Conservation (phyloP, 2,797 vertebrate genomes). For the Pangasius sanitwongsei region DNA sequence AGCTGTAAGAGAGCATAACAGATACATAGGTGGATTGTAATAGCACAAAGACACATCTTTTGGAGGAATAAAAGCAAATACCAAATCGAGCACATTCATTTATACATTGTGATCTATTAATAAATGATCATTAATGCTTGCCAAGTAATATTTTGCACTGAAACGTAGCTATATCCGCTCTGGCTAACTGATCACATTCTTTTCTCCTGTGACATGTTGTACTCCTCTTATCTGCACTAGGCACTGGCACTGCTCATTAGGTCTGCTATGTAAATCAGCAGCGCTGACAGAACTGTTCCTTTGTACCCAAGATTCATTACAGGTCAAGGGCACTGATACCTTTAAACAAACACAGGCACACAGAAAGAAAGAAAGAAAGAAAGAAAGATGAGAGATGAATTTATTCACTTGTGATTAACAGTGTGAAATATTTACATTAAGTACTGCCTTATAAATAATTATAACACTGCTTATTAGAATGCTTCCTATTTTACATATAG, state of each 20-base stretch:
- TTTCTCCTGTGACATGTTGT: neutral
- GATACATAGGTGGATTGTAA: neutral
- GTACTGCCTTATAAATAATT: neutral
- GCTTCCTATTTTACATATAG: neutral
- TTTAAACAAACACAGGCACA: neutral
- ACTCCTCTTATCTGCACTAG: neutral
- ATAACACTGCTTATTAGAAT: neutral
- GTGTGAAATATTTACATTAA: neutral
- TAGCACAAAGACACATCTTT: neutral
- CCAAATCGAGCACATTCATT: neutral
- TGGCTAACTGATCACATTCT: neutral
- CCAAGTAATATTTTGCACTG: neutral
- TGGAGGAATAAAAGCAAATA: neutral
- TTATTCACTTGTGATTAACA: neutral
- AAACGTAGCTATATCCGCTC: neutral
- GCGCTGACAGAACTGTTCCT: constrained; percentile 28
- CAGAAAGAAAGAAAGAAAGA: neutral
- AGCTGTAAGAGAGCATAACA: constrained; percentile 71
- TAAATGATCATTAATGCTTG: neutral
- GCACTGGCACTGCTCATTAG: neutral
- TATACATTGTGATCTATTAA: neutral
- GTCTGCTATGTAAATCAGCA: constrained; percentile 34
- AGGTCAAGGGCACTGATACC: constrained; percentile 16
- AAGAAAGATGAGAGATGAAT: neutral
- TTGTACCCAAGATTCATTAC: constrained; percentile 10